Conservation (phyloP, 2,113 vertebrate species). For the Heteronetta atricapilla region DNA sequence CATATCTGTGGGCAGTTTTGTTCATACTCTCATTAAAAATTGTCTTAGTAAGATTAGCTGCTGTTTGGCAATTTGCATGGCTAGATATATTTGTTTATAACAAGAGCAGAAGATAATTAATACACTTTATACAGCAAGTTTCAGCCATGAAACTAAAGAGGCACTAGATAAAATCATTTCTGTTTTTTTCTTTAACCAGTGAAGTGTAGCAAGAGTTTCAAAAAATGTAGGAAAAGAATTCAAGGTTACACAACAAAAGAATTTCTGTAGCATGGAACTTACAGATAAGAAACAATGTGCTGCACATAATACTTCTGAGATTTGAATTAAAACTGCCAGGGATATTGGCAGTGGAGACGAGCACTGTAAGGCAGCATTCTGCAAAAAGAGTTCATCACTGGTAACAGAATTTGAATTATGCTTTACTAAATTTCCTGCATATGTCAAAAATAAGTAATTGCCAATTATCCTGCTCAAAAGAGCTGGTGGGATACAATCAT, state of each 20-base stretch:
- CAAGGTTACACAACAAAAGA: conserved; percentile 43
- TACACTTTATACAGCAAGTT: neutral
- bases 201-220: conserved; percentile 5
- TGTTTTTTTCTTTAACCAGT: conserved; percentile 19
- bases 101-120: conserved; percentile 21
- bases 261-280: conserved; percentile 14
- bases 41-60: neutral
- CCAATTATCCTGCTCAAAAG: conserved; percentile 66
- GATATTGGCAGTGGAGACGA: conserved; percentile 37
- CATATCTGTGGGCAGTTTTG: conserved; percentile 51
- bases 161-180: conserved; percentile 19
- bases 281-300: conserved; percentile 56
- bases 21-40: neutral
- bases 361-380: conserved; percentile 2
- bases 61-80: conserved; percentile 27
- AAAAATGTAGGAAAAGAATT: conserved; percentile 11
- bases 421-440: conserved; percentile 54
- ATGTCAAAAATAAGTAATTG: conserved; percentile 69
- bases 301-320: conserved; percentile 50
- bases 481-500: conserved; percentile 46
- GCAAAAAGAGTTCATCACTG: conserved; percentile 29
- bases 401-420: conserved; percentile 59
- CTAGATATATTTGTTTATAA: conserved; percentile 46
- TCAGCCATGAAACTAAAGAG: neutral
- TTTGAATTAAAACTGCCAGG: conserved; percentile 48